These are phyloP conservation scores for Phasia obesa DNA, from an alignment of 2,888 invertebrate genomes.

Conservation along the genomic window DNA sequence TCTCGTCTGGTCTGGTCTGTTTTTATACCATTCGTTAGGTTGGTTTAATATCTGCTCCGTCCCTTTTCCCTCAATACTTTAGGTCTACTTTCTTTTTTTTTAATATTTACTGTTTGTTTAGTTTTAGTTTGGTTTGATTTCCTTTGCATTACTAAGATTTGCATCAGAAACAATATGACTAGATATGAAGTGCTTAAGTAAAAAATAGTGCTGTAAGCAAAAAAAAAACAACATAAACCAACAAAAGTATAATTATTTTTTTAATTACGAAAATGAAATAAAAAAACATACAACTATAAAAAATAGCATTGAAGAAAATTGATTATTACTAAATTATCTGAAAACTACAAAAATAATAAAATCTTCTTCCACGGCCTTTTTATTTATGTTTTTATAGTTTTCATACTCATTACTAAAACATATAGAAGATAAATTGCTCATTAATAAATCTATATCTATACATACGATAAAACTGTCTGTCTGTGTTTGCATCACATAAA, in stretches of 20 bases:
- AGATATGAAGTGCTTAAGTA: slow-evolving; percentile 62
- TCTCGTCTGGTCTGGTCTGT: slow-evolving; percentile 29
- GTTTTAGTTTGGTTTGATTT: slow-evolving; percentile 16
- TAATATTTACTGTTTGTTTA: slow-evolving; percentile 5
- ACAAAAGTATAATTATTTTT: not conserved
- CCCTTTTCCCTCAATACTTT: not conserved
- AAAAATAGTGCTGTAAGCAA: slow-evolving; percentile 32
- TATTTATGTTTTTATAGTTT: no score
- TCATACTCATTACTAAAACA: no score
- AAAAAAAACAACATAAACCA: not conserved
- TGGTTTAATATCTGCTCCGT: slow-evolving; percentile 17
- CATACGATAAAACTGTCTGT: no score
- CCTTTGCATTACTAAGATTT: slow-evolving; percentile 51
- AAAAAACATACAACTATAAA: not conserved
- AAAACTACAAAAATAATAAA: not conserved
- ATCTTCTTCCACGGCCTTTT: no score
- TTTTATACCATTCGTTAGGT: slow-evolving; percentile 12
- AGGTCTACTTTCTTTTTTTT: not conserved
- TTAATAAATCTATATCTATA: no score
- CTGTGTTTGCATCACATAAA: no score
- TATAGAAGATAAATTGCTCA: no score
- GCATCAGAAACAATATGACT: slow-evolving; percentile 62
- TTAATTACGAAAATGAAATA: not conserved
- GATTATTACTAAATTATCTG: not conserved
- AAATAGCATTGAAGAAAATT: not conserved